Evolutionary conservation across 2,113 vertebrate genomes (phyloP), one percentile per base, ranked within the genome.

Genomic region (Peromyscus maniculatus): DNA sequence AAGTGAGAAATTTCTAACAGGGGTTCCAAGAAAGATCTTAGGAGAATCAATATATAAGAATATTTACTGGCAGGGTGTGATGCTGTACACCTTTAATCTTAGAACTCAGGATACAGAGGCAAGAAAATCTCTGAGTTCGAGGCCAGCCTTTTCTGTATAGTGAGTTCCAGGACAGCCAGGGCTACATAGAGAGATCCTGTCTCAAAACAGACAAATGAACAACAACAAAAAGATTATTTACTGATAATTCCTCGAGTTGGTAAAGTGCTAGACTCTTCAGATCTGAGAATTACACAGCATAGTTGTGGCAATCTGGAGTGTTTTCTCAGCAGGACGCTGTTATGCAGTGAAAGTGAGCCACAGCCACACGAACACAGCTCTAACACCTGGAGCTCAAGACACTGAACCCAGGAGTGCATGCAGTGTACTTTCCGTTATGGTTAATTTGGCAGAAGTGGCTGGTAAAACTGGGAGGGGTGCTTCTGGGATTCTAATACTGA

Each of bases 1-100:
- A n/a, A 93, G 66, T 80, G 69, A 89, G 82, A 80, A 86, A 66
- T 95, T 90, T 97, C 88, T 46, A 82, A 39, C 92, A 91, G 5
- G 31, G 39, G 10, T 86, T 95, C 39, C 15, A 90, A 43, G 69
- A 83, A 57, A 84, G 26, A 52, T 62, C 79, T 69, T 15, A 62
- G 36, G 52, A 91, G 21, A 97, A 64, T 93, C 22, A 64, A 6
- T 87, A 89, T 62, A 49, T 64, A 33, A 86, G 31, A 36, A 46
- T 84, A 59, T 59, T n/a, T 39, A 39, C 36, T 62, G 55, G 80
- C 55, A 59, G 80, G 36, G 19, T 59, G 11, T 59, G 24, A 36
- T 82, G 55, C 21, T 24, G 22, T 6, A 15, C 15, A 36, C 11
- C 55, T 83, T 83, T 83, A 59, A 62, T 82, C 55, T 21, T 12